Evolutionary conservation across 1,140 invertebrate genomes (phyloP).

Genomic region (Drosophila lacteicornis): DNA sequence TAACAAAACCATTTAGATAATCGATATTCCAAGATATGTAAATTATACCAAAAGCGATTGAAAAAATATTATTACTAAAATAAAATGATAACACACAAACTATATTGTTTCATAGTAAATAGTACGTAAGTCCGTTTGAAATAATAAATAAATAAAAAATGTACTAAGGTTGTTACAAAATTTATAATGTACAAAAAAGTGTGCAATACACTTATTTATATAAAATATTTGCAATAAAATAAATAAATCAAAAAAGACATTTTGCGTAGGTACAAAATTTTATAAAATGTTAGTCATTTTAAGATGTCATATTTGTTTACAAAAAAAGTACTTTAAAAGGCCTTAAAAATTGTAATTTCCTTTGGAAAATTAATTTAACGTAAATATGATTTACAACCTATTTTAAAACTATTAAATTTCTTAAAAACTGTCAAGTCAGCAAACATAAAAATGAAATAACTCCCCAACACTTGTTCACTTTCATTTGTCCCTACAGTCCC

Average conservation of each 20-base stretch:
- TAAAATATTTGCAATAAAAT: too few relatives aligned
- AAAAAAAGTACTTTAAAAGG: too few relatives aligned
- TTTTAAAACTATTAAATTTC: not conserved
- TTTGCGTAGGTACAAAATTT: too few relatives aligned
- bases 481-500: not conserved
- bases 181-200: too few relatives aligned
- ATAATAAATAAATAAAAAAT: too few relatives aligned
- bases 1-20: not conserved
- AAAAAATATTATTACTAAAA: too few relatives aligned
- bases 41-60: not conserved
- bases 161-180: too few relatives aligned
- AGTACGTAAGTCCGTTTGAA: too few relatives aligned
- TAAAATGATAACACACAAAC: too few relatives aligned
- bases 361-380: not conserved
- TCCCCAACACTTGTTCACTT: conserved; percentile 4
- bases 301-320: not conserved
- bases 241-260: too few relatives aligned
- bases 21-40: not conserved
- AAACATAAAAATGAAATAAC: conserved; percentile 1
- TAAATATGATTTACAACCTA: not conserved
- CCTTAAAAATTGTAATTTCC: not conserved
- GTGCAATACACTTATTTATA: too few relatives aligned
- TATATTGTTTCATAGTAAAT: too few relatives aligned
- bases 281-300: not conserved
- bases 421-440: not conserved